A percentile compares a stretch with the other conserved stretches of the same genome.
These are phyloP conservation scores for Oceanites oceanicus DNA, from an alignment of 2,113 vertebrate species.

Conservation along the genomic window DNA sequence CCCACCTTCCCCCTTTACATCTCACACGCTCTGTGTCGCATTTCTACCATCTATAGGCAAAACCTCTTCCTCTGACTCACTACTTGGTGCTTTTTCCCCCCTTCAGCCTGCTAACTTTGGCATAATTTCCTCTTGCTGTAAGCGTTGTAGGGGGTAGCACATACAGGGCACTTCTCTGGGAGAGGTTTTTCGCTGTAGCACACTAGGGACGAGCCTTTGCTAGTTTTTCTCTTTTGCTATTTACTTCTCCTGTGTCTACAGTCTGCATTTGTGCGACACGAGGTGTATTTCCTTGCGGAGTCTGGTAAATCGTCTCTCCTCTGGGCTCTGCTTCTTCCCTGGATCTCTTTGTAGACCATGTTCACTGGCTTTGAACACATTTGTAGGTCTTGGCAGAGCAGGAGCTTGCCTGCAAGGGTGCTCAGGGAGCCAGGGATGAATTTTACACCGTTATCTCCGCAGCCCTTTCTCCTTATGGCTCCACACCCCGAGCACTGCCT, in stretches of 20 bases:
- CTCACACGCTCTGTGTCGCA: fast-evolving
- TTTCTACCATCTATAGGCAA: constrained; percentile 49
- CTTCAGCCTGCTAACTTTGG: not conserved
- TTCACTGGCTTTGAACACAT: fast-evolving
- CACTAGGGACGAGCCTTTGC: not conserved
- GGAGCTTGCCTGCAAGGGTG: not conserved
- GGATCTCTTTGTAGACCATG: not conserved
- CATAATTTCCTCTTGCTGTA: not conserved
- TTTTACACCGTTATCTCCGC: not conserved
- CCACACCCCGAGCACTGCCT: fast-evolving
- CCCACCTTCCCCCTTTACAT: not conserved
- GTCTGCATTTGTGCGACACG: fast-evolving
- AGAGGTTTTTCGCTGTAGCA: not conserved
- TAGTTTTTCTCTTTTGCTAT: not conserved
- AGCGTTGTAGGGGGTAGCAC: not conserved
- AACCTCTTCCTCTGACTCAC: constrained; percentile 3
- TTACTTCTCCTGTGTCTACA: not conserved
- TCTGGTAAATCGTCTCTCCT: not conserved
- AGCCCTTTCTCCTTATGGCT: not conserved
- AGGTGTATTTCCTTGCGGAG: not conserved
- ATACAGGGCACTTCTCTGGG: no score
- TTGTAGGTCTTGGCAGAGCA: not conserved
- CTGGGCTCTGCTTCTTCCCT: not conserved
- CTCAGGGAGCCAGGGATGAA: not conserved
- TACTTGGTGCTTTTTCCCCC: not conserved